Evolutionary conservation across 2,888 invertebrate species (phyloP).

Genomic region (Amphipyra tragopoginis): DNA sequence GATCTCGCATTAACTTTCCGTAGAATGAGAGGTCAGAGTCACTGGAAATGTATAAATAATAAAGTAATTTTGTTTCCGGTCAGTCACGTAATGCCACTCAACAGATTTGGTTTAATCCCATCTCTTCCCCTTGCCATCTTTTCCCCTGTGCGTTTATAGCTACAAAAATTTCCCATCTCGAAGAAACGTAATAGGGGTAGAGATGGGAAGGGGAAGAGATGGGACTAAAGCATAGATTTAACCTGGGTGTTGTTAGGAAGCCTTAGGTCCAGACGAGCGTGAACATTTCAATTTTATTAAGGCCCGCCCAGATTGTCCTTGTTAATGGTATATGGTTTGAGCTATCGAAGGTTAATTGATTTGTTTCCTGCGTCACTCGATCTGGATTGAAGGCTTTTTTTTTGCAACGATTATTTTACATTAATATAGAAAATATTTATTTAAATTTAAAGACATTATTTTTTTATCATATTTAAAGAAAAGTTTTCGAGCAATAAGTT

Average conservation of each 20-base stretch:
- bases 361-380: slow-evolving; percentile 4
- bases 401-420: slow-evolving; percentile 13
- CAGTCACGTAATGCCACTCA: slow-evolving; percentile 5
- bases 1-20: too few relatives aligned
- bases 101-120: too few relatives aligned
- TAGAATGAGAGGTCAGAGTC: too few relatives aligned
- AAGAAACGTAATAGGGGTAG: too few relatives aligned
- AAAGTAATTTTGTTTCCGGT: neutral
- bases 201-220: too few relatives aligned
- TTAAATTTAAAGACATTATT: slow-evolving; percentile 10
- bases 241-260: slow-evolving; percentile 22
- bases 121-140: too few relatives aligned
- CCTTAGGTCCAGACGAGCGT: slow-evolving; percentile 12
- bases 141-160: too few relatives aligned
- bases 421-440: slow-evolving; percentile 22
- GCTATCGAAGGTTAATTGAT: slow-evolving; percentile 27
- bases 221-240: too few relatives aligned
- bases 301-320: slow-evolving; percentile 32
- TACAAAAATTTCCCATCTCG: too few relatives aligned
- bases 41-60: too few relatives aligned
- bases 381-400: slow-evolving; percentile 20
- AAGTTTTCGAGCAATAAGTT: neutral
- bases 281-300: neutral
- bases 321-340: slow-evolving; percentile 37
- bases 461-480: slow-evolving; percentile 10